Evolutionary conservation across 2,888 invertebrate species (phyloP).

Genomic region (Papilio demoleus): DNA sequence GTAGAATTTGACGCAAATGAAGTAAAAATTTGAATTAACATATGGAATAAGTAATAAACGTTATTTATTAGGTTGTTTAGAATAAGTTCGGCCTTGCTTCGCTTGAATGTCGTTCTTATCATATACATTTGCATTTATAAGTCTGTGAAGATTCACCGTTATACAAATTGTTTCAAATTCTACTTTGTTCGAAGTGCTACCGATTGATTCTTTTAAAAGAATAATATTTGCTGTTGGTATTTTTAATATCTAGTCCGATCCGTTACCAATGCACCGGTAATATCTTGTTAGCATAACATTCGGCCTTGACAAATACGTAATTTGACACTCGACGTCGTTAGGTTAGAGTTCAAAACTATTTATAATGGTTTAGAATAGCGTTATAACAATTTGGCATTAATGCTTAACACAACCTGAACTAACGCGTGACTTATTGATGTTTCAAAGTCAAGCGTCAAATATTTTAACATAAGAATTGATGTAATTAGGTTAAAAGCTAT

Average conservation of each 20-base stretch:
- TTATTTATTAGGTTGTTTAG: slow-evolving; percentile 59
- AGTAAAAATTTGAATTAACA: slow-evolving; percentile 56
- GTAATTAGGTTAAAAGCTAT: slow-evolving; percentile 2
- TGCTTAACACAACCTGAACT: slow-evolving; percentile 38
- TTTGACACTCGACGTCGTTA: slow-evolving; percentile 46
- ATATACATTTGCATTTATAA: slow-evolving; percentile 47
- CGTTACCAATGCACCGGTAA: slow-evolving; percentile 29
- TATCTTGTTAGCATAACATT: slow-evolving; percentile 50
- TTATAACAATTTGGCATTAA: slow-evolving; percentile 53
- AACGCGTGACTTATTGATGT: slow-evolving; percentile 31
- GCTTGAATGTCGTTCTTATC: slow-evolving; percentile 46
- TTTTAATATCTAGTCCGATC: slow-evolving; percentile 10
- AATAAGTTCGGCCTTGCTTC: slow-evolving; percentile 60
- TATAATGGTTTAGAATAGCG: slow-evolving; percentile 60
- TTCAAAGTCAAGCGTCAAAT: slow-evolving; percentile 19
- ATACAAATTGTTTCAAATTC: slow-evolving; percentile 45
- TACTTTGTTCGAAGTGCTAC: slow-evolving; percentile 21
- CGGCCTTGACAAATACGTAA: slow-evolving; percentile 64
- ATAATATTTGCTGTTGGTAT: not conserved
- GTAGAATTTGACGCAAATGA: slow-evolving; percentile 39
- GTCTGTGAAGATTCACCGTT: slow-evolving; percentile 45
- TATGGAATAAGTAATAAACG: slow-evolving; percentile 50
- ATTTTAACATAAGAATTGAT: not conserved
- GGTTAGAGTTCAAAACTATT: slow-evolving; percentile 71
- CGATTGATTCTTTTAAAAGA: slow-evolving; percentile 10